These are phyloP conservation scores for Rana temporaria DNA, from an alignment of 2,113 vertebrate species.

Conservation along the genomic window DNA sequence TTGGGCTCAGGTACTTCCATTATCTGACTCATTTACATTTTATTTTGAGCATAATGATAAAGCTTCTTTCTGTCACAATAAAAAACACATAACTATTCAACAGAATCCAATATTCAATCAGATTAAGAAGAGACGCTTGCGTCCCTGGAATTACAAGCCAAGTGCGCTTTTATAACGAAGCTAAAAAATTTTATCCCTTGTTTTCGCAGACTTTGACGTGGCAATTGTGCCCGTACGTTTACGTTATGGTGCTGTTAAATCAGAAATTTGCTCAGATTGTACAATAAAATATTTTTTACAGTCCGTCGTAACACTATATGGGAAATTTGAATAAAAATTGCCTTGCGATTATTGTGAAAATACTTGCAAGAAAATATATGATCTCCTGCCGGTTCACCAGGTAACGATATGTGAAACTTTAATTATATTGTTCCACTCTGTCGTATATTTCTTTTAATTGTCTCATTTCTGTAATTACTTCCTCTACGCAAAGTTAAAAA, in stretches of 20 bases:
- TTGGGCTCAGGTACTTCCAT: not conserved
- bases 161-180: constrained; percentile 28
- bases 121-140: constrained; percentile 17
- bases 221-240: constrained; percentile 36
- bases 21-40: constrained; percentile 20
- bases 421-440: constrained; percentile 14
- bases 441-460: constrained; percentile 1
- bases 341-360: constrained; percentile 35
- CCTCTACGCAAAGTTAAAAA: not conserved
- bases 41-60: constrained; percentile 25
- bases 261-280: constrained; percentile 50
- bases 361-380: constrained; percentile 46
- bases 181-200: constrained; percentile 48
- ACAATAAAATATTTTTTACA: constrained; percentile 53
- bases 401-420: constrained; percentile 29
- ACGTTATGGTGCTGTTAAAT: constrained; percentile 50
- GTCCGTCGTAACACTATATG: constrained; percentile 50
- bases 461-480: constrained; percentile 7
- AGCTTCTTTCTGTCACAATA: constrained; percentile 12
- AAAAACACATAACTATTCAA: constrained; percentile 8
- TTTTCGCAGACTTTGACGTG: constrained; percentile 27
- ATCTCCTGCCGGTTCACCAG: constrained; percentile 5
- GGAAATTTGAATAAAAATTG: constrained; percentile 56
- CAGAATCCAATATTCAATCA: constrained; percentile 25
- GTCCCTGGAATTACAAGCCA: constrained; percentile 33